Conservation (phyloP, 64 coral and sea anemone genomes). For the Astreopora myriophthalma region DNA sequence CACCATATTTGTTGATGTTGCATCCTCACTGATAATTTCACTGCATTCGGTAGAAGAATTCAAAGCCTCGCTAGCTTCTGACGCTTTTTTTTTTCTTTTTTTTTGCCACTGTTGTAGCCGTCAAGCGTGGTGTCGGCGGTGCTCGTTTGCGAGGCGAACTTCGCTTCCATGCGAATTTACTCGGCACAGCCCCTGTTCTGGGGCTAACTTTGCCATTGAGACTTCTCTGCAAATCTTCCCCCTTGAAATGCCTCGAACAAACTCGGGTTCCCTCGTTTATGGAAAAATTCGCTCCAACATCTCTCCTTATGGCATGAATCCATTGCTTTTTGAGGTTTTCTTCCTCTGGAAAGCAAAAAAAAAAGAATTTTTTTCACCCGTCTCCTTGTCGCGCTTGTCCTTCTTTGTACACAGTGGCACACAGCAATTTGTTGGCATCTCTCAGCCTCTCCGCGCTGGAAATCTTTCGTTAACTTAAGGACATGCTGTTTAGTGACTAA, state of each 20-base stretch:
- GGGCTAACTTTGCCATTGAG: too few species aligned
- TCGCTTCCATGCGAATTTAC: too few species aligned
- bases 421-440: neutral
- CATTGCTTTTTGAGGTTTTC: neutral
- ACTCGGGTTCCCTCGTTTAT: neutral
- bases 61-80: neutral
- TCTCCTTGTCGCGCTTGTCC: neutral
- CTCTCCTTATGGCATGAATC: constrained; percentile 22
- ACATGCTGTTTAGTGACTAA: constrained; percentile 1
- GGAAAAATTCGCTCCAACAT: neutral
- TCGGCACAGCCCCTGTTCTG: too few species aligned
- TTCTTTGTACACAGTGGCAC: neutral
- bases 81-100: too few species aligned
- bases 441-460: neutral
- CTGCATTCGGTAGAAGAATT: too few species aligned
- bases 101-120: too few species aligned
- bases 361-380: neutral
- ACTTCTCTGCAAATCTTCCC: neutral
- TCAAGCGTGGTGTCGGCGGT: too few species aligned
- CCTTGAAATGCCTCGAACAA: constrained; percentile 13
- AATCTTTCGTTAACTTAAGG: neutral
- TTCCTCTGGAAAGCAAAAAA: neutral
- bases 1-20: too few species aligned
- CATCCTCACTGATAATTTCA: too few species aligned
- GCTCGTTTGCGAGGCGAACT: too few species aligned